phyloP scores from a whole-genome alignment of 2,888 invertebrate genomes.

The Alloscopus bannaensis region DNA sequence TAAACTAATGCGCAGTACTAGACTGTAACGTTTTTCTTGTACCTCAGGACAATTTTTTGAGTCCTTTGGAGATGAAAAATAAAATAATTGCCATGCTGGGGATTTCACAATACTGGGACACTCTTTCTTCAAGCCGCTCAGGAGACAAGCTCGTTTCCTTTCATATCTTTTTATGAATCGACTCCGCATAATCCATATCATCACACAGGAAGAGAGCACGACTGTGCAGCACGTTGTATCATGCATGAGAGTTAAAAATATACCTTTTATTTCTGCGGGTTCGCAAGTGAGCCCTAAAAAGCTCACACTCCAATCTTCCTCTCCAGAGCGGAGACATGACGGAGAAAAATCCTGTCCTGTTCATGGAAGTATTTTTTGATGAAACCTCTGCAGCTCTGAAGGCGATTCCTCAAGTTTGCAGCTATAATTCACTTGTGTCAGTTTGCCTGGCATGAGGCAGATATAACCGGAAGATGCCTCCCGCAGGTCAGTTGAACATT shows the following conservation, averaged over 20 bases:
- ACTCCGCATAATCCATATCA: slow-evolving; percentile 18
- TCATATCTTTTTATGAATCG: slow-evolving; percentile 28
- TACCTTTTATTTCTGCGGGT: background rate
- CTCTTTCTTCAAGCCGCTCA: slow-evolving; percentile 14
- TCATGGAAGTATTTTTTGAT: slow-evolving; percentile 36
- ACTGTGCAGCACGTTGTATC: background rate
- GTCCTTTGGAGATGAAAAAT: slow-evolving; percentile 9
- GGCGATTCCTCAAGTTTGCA: slow-evolving; percentile 56
- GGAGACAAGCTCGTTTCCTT: slow-evolving; percentile 19
- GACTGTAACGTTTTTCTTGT: no score
- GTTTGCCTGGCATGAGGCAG: slow-evolving; percentile 60
- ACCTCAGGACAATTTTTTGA: background rate
- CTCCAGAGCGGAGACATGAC: background rate
- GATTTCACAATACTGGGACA: slow-evolving; percentile 29
- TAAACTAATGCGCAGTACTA: background rate
- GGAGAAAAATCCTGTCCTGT: slow-evolving; percentile 21
- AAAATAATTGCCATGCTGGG: slow-evolving; percentile 34
- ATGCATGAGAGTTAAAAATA: background rate
- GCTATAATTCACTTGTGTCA: slow-evolving; percentile 58
- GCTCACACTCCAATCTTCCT: background rate
- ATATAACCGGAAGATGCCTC: slow-evolving; percentile 59
- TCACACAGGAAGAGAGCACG: background rate
- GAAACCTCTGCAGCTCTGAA: slow-evolving; percentile 52
- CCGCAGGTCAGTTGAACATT: slow-evolving; percentile 61
- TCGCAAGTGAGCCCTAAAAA: background rate